Percentiles rank a stretch among this genome's conserved stretches.
These are phyloP conservation scores for Hypomecis punctinalis DNA, from an alignment of 2,888 invertebrate genomes.

Conservation along the genomic window DNA sequence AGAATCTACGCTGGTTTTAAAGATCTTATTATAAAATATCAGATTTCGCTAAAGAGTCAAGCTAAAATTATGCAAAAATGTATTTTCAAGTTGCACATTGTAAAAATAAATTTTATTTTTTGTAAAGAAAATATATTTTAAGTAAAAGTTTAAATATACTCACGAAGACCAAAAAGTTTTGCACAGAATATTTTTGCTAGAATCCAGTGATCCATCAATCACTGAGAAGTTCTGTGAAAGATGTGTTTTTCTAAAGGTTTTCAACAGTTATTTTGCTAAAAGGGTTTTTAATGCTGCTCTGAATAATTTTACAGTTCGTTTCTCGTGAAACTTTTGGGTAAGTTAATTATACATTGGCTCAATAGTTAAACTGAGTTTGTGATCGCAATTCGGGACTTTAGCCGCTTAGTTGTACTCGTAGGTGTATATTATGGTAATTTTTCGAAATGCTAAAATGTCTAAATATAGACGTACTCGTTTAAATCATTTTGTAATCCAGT, in stretches of 20 bases:
- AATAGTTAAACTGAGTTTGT: slow-evolving; percentile 4
- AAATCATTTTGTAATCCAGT: no score
- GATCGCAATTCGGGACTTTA: slow-evolving; percentile 8
- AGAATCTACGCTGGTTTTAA: no score
- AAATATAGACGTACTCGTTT: no score
- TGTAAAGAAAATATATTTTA: slow-evolving; percentile 4
- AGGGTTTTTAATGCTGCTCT: slow-evolving; percentile 31
- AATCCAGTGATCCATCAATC: slow-evolving; percentile 42
- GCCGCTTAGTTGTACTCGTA: background rate
- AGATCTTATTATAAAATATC: no score
- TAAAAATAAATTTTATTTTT: background rate
- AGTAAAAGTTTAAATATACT: slow-evolving; percentile 7
- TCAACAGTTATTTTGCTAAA: slow-evolving; percentile 23
- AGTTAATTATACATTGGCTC: slow-evolving; percentile 12
- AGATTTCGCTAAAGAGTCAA: no score
- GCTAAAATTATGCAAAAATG: no score
- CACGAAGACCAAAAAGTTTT: slow-evolving; percentile 16
- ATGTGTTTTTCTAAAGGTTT: slow-evolving; percentile 34
- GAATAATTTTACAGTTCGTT: slow-evolving; percentile 32
- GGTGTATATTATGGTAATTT: background rate
- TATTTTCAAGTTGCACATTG: background rate
- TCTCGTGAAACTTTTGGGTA: slow-evolving; percentile 10
- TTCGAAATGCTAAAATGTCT: no score
- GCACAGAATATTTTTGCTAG: slow-evolving; percentile 23
- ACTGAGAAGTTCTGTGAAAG: slow-evolving; percentile 34